These are phyloP conservation scores for Eublepharis macularius DNA, from an alignment of 2,113 vertebrate genomes.

Conservation along the genomic window DNA sequence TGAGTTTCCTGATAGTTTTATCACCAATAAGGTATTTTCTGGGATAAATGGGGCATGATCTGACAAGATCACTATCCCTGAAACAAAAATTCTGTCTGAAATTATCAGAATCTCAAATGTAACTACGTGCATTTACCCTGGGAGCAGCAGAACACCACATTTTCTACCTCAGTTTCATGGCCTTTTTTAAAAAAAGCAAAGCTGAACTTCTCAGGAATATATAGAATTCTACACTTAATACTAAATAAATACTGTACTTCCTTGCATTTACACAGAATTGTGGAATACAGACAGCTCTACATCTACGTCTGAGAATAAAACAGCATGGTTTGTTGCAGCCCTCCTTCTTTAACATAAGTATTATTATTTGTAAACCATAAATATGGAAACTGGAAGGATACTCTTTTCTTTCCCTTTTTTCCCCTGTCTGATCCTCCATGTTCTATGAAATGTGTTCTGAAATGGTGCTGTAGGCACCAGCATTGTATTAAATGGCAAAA, in stretches of 20 bases:
- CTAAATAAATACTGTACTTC: neutral
- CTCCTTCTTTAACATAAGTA: neutral
- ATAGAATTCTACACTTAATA: neutral
- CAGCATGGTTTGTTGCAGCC: neutral
- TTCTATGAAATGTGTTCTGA: neutral
- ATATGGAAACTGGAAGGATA: neutral
- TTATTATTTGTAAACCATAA: neutral
- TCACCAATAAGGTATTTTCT: neutral
- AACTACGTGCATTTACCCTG: neutral
- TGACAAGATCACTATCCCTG: neutral
- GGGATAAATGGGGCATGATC: neutral
- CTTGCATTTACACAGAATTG: neutral
- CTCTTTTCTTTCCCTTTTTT: neutral
- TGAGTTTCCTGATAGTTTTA: neutral
- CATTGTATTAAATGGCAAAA: neutral
- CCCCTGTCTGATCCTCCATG: neutral
- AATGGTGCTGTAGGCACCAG: neutral
- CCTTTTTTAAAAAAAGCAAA: neutral
- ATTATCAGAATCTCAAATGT: neutral
- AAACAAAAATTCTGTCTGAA: neutral
- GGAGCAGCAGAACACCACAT: neutral
- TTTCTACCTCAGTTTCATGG: neutral
- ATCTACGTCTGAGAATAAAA: neutral
- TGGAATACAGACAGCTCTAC: neutral
- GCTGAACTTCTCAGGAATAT: neutral